Evolutionary conservation across 2,113 vertebrate genomes (phyloP).

Genomic region (Macrotus californicus): DNA sequence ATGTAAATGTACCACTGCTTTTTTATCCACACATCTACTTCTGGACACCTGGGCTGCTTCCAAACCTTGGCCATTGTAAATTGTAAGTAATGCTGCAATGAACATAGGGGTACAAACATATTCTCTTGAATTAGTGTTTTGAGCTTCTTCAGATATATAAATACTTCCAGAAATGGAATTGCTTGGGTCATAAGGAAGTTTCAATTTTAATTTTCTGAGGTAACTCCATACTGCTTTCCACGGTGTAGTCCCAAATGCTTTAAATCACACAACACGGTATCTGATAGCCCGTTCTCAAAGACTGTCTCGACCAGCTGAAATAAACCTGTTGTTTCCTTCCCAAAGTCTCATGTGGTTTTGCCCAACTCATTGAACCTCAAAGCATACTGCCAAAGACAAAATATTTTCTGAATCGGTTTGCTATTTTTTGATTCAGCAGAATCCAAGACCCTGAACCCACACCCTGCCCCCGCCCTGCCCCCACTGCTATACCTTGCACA

Average conservation of each 20-base stretch:
- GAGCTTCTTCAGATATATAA: not conserved
- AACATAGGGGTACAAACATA: not conserved
- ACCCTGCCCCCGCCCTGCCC: not conserved
- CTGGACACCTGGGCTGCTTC: not conserved
- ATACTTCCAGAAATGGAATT: not conserved
- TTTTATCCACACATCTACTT: not conserved
- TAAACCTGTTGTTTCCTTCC: constrained; percentile 27
- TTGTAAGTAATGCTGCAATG: not conserved
- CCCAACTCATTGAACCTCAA: not conserved
- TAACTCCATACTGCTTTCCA: not conserved
- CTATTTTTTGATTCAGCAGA: not conserved
- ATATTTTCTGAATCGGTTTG: constrained; percentile 17
- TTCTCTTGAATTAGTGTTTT: not conserved
- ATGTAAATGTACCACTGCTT: not conserved
- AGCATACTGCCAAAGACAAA: constrained; percentile 16
- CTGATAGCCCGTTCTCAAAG: constrained; percentile 8
- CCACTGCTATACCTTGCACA: not conserved
- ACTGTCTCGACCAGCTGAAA: constrained; percentile 18
- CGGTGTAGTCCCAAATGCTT: not conserved
- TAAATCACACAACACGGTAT: not conserved
- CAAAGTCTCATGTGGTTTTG: constrained; percentile 13
- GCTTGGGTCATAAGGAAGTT: not conserved
- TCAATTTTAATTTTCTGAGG: not conserved
- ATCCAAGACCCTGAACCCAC: not conserved
- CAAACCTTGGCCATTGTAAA: not conserved